A percentile compares a stretch with the other conserved stretches of the same genome.
Conservation (phyloP, 2,797 vertebrate species). For the Sebastes hopkinsi region DNA sequence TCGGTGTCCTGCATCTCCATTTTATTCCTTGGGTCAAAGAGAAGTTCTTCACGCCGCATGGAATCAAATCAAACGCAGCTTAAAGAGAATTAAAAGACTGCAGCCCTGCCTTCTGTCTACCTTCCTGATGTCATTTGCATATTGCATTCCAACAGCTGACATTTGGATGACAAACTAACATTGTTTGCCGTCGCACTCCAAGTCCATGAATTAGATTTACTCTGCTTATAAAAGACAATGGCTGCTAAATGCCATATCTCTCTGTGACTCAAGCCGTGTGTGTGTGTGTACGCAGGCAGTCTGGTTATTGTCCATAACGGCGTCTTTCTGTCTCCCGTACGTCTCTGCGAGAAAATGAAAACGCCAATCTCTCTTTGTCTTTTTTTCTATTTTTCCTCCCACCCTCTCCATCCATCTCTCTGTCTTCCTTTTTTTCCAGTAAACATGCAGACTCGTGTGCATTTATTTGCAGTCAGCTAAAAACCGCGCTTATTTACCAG, state of each 20-base stretch:
- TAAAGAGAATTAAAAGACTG: background rate
- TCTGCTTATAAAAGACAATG: slow-evolving; percentile 74
- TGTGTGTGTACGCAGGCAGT: background rate
- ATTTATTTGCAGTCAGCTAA: slow-evolving; percentile 32
- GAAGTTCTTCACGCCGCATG: background rate
- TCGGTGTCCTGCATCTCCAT: slow-evolving; percentile 13
- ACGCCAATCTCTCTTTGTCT: slow-evolving; percentile 34
- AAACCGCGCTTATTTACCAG: slow-evolving; percentile 51
- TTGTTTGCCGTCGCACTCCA: slow-evolving; percentile 54
- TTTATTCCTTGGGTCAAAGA: background rate
- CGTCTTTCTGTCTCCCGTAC: slow-evolving; percentile 31
- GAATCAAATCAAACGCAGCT: slow-evolving; percentile 1
- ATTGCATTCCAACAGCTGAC: slow-evolving; percentile 57
- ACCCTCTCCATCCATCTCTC: background rate
- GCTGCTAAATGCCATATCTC: slow-evolving; percentile 74
- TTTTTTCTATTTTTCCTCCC: background rate
- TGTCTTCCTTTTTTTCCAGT: background rate
- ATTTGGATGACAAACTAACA: slow-evolving; percentile 78
- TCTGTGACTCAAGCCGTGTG: slow-evolving; percentile 27
- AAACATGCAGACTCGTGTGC: slow-evolving; percentile 11
- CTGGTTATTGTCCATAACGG: slow-evolving; percentile 39
- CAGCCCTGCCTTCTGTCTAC: background rate
- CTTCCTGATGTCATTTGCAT: slow-evolving; percentile 64
- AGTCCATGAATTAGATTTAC: slow-evolving; percentile 71
- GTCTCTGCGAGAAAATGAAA: slow-evolving; percentile 55